These are phyloP conservation scores for Sinella curviseta DNA, from an alignment of 1,140 invertebrate genomes.

Conservation along the genomic window DNA sequence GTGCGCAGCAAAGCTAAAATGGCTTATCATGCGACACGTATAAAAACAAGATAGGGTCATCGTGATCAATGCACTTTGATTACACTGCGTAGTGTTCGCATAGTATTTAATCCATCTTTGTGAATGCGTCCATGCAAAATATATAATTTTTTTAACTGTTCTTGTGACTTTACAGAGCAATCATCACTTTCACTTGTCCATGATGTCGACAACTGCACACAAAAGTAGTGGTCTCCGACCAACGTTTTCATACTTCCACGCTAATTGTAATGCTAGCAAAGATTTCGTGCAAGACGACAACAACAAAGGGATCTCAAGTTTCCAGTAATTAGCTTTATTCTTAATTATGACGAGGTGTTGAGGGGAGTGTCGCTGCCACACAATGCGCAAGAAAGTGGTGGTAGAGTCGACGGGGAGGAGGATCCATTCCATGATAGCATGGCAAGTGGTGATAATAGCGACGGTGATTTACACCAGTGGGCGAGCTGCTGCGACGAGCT, in stretches of 20 bases:
- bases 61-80: too few species aligned
- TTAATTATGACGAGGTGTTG: not conserved
- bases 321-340: not conserved
- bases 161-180: not conserved
- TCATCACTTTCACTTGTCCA: not conserved
- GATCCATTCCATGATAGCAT: not conserved
- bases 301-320: not conserved
- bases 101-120: too few species aligned
- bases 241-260: not conserved
- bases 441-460: not conserved
- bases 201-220: not conserved
- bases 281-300: not conserved
- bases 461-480: not conserved
- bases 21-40: too few species aligned
- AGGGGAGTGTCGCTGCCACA: not conserved
- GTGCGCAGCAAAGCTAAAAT: too few species aligned
- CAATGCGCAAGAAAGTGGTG: too few species aligned
- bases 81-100: too few species aligned
- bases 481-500: not conserved
- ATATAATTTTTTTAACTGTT: too few species aligned
- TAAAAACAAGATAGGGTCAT: too few species aligned
- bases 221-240: not conserved
- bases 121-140: too few species aligned
- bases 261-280: too few species aligned
- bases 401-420: not conserved